Evolutionary conservation across 1,140 invertebrate genomes (phyloP).

Genomic region (Leptonema lineaticorne): DNA sequence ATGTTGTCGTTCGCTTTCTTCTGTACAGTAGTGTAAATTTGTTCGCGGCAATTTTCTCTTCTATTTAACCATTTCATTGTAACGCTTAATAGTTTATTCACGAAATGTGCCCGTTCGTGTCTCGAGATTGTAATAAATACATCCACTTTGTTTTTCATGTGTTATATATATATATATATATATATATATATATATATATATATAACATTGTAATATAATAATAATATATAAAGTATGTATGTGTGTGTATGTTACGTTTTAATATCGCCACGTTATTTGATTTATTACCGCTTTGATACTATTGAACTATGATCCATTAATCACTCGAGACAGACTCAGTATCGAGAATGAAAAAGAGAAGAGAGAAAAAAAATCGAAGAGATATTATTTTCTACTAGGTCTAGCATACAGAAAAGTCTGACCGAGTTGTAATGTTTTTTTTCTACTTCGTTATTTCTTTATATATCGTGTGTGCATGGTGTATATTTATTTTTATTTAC

Average conservation of each 20-base stretch:
- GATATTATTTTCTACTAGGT: slow-evolving; percentile 12
- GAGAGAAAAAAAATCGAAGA: not conserved
- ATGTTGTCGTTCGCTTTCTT: no score
- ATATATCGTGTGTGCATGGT: no score
- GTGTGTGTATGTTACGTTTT: slow-evolving; percentile 1
- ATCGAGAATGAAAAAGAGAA: not conserved
- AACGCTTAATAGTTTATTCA: slow-evolving; percentile 11
- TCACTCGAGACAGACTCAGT: not conserved
- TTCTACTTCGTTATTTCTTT: no score
- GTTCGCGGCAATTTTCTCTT: no score
- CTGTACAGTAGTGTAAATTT: no score
- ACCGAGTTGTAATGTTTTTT: no score
- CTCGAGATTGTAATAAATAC: slow-evolving; percentile 11
- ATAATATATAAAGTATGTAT: no score
- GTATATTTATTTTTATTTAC: slow-evolving; percentile 11
- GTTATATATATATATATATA: no score
- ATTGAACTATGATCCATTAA: slow-evolving; percentile 17
- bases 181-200: no score
- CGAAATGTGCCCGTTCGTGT: not conserved
- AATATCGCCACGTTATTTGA: slow-evolving; percentile 18
- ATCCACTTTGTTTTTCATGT: slow-evolving; percentile 11
- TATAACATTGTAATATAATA: no score
- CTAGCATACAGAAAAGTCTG: slow-evolving; percentile 1
- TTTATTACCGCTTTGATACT: slow-evolving; percentile 11
- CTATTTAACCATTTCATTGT: not conserved